A percentile compares a stretch with the other conserved stretches of the same genome.
phyloP scores from a whole-genome alignment of 2,113 vertebrate species.

The pig (Sus scrofa) region T2T-Sscrofa CM000812.6:189968001-189968500 shows the following conservation, averaged over 20 bases:
- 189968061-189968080: not conserved
- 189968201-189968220: not conserved
- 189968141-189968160: not conserved
- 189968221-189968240: not conserved
- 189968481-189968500: constrained; percentile 15
- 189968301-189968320: not conserved
- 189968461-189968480: not conserved
- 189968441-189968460: not conserved
- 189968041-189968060: not conserved
- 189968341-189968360: not conserved
- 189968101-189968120: constrained; percentile 19
- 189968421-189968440: not conserved
- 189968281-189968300: not conserved
- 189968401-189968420: not conserved
- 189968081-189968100: not conserved
- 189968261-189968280: not conserved
- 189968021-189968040: not conserved
- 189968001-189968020: constrained; percentile 3
- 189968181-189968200: not conserved
- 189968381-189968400: not conserved
- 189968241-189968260: not conserved
- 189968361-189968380: not conserved
- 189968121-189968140: not conserved
- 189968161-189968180: not conserved
- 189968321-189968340: not conserved